Conservation (phyloP, 1,140 invertebrate genomes). For the Pararge aegeria region DNA sequence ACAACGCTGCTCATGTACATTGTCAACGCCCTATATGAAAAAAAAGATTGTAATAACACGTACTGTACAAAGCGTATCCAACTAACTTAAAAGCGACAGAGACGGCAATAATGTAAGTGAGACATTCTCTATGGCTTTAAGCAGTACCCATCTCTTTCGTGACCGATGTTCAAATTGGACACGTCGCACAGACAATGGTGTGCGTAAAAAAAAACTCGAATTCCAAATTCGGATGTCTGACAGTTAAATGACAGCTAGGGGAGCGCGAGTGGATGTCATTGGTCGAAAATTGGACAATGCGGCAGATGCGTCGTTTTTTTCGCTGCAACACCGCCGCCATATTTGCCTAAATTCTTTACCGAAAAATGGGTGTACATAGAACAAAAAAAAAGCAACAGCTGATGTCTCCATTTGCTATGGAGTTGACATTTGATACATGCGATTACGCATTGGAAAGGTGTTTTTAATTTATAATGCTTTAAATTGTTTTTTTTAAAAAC, state of each 20-base stretch:
- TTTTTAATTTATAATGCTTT: slow-evolving; percentile 2
- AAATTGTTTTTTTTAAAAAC: background rate
- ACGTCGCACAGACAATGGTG: background rate
- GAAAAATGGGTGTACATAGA: slow-evolving; percentile 51
- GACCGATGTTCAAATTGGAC: background rate
- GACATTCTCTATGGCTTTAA: background rate
- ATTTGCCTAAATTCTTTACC: slow-evolving; percentile 72
- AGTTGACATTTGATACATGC: slow-evolving; percentile 22
- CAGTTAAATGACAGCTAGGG: slow-evolving; percentile 71
- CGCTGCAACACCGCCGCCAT: slow-evolving; percentile 45
- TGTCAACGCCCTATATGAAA: slow-evolving; percentile 11
- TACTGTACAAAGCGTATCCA: background rate
- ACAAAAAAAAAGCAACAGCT: slow-evolving; percentile 48
- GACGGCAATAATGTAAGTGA: background rate
- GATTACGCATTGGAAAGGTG: slow-evolving; percentile 29
- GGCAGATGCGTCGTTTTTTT: slow-evolving; percentile 67
- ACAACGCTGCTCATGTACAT: slow-evolving; percentile 52
- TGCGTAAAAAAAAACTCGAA: slow-evolving; percentile 53
- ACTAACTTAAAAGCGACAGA: background rate
- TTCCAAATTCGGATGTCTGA: slow-evolving; percentile 40
- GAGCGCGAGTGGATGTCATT: slow-evolving; percentile 61
- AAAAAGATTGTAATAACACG: background rate
- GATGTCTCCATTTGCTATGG: slow-evolving; percentile 52
- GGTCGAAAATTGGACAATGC: slow-evolving; percentile 70
- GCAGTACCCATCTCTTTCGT: background rate